These are phyloP conservation scores for Rhopalosiphum maidis DNA, from an alignment of 1,140 invertebrate genomes.

Conservation along the genomic window DNA sequence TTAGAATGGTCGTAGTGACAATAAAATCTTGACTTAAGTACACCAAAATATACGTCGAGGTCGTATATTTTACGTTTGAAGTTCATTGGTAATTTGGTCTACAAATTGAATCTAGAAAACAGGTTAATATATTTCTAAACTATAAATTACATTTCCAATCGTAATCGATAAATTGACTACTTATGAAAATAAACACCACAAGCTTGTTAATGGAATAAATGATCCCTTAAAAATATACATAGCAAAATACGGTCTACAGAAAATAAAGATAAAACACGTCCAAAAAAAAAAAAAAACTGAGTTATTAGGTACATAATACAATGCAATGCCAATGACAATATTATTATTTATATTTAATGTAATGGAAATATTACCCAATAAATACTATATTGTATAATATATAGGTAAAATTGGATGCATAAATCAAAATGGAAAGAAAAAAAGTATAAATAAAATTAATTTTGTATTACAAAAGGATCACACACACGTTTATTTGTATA, in stretches of 20 bases:
- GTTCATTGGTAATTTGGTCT: not conserved
- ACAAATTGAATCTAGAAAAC: not conserved
- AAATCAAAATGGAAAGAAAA: too few relatives aligned
- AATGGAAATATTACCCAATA: not conserved
- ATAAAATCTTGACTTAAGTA: not conserved
- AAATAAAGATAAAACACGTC: not conserved
- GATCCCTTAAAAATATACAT: not conserved
- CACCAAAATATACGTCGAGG: not conserved
- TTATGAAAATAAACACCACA: not conserved
- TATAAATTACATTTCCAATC: not conserved
- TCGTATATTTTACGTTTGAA: not conserved
- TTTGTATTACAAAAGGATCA: not conserved
- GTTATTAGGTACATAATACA: not conserved
- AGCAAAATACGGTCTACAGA: not conserved
- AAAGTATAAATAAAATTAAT: not conserved
- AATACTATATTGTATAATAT: not conserved
- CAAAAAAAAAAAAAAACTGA: not conserved
- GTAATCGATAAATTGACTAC: not conserved
- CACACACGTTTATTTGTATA: not conserved
- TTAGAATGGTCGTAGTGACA: not conserved
- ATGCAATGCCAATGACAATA: not conserved
- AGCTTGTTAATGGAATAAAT: not conserved
- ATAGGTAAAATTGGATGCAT: too few relatives aligned
- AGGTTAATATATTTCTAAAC: not conserved
- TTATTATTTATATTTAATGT: not conserved